Conservation (phyloP, 2,888 invertebrate species). For the Liodrosophila aerea region DNA sequence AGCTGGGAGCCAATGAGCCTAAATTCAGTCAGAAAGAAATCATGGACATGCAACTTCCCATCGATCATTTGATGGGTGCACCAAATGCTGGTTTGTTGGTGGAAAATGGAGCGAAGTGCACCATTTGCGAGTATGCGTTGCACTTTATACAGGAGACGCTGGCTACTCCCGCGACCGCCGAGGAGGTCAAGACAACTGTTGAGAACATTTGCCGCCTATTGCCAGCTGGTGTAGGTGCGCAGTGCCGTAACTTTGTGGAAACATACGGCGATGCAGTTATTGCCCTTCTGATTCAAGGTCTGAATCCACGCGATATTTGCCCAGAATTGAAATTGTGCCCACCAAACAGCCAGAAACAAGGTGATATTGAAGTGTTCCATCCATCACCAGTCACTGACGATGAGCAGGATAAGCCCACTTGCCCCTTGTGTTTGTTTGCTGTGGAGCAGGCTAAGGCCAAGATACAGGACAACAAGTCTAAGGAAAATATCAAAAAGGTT, state of each 20-base stretch:
- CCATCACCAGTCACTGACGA: conserved; percentile 66
- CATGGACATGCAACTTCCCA: conserved; percentile 83
- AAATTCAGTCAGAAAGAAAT: conserved; percentile 78
- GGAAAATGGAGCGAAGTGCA: conserved; percentile 85
- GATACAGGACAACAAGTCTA: conserved; percentile 89
- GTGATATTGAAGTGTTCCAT: conserved; percentile 84
- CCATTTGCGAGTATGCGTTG: conserved; percentile 91
- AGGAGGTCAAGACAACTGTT: conserved; percentile 87
- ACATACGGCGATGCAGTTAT: conserved; percentile 91
- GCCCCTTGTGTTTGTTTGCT: conserved; percentile 92
- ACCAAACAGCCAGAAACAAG: conserved; percentile 78
- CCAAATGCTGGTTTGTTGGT: conserved; percentile 73
- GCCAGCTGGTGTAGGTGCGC: conserved; percentile 85
- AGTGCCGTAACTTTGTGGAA: conserved; percentile 90
- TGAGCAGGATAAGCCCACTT: conserved; percentile 86
- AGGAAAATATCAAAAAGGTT: conserved; percentile 88
- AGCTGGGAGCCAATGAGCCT: conserved; percentile 78
- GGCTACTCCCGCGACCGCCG: conserved; percentile 87
- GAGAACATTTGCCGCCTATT: conserved; percentile 87
- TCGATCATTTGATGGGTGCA: conserved; percentile 83
- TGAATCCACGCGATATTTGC: conserved; percentile 83
- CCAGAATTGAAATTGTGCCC: conserved; percentile 89
- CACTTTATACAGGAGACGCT: conserved; percentile 90
- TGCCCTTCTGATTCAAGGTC: conserved; percentile 88
- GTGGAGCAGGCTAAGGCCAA: conserved; percentile 89